These are phyloP conservation scores for Acanthosoma haemorrhoidale DNA, from an alignment of 2,888 invertebrate genomes.

Conservation along the genomic window DNA sequence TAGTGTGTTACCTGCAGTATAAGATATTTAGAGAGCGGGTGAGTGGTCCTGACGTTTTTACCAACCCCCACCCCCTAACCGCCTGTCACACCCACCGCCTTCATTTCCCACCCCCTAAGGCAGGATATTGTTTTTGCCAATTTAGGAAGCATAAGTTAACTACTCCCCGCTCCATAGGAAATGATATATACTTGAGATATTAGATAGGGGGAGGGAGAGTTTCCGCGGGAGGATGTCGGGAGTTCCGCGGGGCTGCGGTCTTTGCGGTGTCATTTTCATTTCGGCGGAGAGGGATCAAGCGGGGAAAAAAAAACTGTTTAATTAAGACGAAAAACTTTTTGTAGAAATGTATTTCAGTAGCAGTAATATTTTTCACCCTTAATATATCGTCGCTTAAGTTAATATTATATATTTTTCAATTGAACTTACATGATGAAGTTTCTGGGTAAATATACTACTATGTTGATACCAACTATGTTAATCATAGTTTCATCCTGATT, in stretches of 20 bases:
- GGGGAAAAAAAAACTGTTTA: neutral
- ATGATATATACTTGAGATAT: constrained; percentile 30
- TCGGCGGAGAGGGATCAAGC: neutral
- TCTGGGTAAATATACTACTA: too few relatives aligned
- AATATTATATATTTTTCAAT: too few relatives aligned
- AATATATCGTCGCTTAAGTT: too few relatives aligned
- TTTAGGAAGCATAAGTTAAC: constrained; percentile 29
- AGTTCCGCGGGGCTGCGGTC: neutral
- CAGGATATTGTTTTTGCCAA: constrained; percentile 32
- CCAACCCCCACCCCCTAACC: neutral
- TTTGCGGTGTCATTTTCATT: constrained; percentile 5
- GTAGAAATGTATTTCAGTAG: too few relatives aligned
- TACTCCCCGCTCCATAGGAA: constrained; percentile 14
- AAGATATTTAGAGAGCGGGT: constrained; percentile 18
- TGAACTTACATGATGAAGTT: too few relatives aligned
- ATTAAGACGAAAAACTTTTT: too few relatives aligned
- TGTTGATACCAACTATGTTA: too few relatives aligned
- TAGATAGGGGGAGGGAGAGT: neutral
- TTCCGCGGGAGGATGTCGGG: neutral
- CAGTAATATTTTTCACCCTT: too few relatives aligned
- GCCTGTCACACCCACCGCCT: constrained; percentile 24
- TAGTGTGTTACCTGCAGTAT: neutral
- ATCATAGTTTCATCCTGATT: too few relatives aligned
- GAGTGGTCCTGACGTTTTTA: constrained; percentile 25
- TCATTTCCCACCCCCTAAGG: constrained; percentile 16